These are phyloP conservation scores for Aphelinus certus DNA, from an alignment of 1,140 invertebrate genomes.

Conservation along the genomic window DNA sequence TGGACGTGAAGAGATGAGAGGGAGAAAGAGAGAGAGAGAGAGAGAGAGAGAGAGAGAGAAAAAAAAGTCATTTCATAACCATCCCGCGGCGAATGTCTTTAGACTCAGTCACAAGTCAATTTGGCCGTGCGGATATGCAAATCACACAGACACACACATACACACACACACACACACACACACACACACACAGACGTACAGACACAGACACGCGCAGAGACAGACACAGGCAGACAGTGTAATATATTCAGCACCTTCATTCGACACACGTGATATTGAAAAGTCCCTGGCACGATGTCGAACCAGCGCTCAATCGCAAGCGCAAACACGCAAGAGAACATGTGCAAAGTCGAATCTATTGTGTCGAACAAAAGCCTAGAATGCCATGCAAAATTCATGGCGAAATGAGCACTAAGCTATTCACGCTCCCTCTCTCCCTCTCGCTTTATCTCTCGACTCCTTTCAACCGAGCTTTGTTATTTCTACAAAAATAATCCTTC, in stretches of 20 bases:
- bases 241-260: slow-evolving; percentile 48
- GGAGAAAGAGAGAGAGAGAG: neutral
- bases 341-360: slow-evolving; percentile 10
- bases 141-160: slow-evolving; percentile 33
- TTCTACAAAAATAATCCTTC: neutral
- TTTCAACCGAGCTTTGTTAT: neutral
- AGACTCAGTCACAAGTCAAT: slow-evolving; percentile 48
- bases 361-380: slow-evolving; percentile 6
- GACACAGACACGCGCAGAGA: too few relatives aligned
- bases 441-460: too few relatives aligned
- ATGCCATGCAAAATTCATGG: slow-evolving; percentile 16
- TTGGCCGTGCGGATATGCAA: slow-evolving; percentile 50
- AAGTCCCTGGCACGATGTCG: slow-evolving; percentile 5
- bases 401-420: slow-evolving; percentile 3
- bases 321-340: slow-evolving; percentile 10
- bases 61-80: slow-evolving; percentile 48
- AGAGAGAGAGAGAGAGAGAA: neutral
- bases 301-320: slow-evolving; percentile 1
- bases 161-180: too few relatives aligned
- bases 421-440: neutral
- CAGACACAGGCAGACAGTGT: slow-evolving; percentile 38
- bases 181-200: too few relatives aligned
- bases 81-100: slow-evolving; percentile 27
- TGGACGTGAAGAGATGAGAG: neutral
- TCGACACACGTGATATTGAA: slow-evolving; percentile 30